Evolutionary conservation across 1,140 invertebrate species (phyloP), one percentile per base, ranked within the genome.

Genomic region (Lineus longissimus): DNA sequence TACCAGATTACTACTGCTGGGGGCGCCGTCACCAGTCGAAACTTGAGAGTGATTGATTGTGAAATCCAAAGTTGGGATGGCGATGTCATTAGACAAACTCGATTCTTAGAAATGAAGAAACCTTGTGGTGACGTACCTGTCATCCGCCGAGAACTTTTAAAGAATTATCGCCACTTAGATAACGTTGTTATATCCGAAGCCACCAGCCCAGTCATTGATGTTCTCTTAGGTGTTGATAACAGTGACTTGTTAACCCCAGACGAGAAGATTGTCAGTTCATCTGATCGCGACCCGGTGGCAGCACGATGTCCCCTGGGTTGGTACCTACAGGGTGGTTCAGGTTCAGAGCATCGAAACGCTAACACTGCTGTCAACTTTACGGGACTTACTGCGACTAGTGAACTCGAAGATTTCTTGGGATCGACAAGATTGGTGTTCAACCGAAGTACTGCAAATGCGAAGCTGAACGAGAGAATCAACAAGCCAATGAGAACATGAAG

Each of bases 71-170:
- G 40, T 19, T 43, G 11, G 19, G 40, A 43, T 43, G 40, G 40
- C 19, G 19, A 11, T 19, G 11, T 43, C 40, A 13, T 19, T 43
- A 11, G 54, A 13, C 15, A n/a, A n/a, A n/a, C n/a, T n/a, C 54
- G 54, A 55, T 25, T 55, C 23, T 15, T 22, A 11, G 54, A 55
- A 55, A 55, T 55, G 54, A 55, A 55, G 54, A 55, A 55, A 23
- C 54, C 54, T 15, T 55, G 54, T 55, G 54, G 54, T 11, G 54
- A 55, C 54, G 11, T 25, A 13, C 54, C 54, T 13, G 23, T 55
- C 23, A 17, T 55, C 13, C 11, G 11, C 19, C 11, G 19, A 11
- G 19, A 11, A 13, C 40, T 13, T 13, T 11, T 55, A 11, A 11
- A 55, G 23, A 11, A 13, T 17, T 55, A 55, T 23, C 15, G 11